Evolutionary conservation across 2,888 invertebrate species (phyloP).

Genomic region (Sipha maydis): DNA sequence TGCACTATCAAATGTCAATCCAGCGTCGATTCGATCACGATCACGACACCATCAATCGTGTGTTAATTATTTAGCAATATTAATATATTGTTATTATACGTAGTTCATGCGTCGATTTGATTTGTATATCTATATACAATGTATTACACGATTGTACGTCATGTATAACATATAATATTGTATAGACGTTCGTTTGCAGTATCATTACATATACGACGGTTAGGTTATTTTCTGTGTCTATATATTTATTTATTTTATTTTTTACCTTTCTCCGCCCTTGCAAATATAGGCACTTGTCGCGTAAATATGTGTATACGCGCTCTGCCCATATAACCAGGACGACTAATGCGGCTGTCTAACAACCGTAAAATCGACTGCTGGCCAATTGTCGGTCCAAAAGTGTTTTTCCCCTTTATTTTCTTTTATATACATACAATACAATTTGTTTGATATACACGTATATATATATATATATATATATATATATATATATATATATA

Average conservation of each 20-base stretch:
- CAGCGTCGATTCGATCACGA: not conserved
- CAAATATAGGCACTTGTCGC: not conserved
- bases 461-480: not conserved
- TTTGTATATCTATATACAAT: too few species aligned
- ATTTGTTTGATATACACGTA: not conserved
- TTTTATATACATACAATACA: not conserved
- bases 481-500: not conserved
- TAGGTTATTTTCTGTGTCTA: not conserved
- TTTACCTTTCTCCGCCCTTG: not conserved
- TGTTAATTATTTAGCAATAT: not conserved
- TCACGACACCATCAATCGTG: not conserved
- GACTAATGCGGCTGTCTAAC: conserved; percentile 58
- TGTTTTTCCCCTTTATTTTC: conserved; percentile 26
- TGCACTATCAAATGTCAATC: not conserved
- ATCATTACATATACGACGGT: not conserved
- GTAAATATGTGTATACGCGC: not conserved
- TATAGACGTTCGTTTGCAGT: not conserved
- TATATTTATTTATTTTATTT: not conserved
- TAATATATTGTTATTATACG: not conserved
- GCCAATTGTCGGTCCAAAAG: conserved; percentile 51
- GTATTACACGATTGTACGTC: too few species aligned
- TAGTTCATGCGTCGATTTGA: too few species aligned
- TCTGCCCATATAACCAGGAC: conserved; percentile 7
- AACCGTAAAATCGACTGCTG: conserved; percentile 57
- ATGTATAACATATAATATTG: too few species aligned